A percentile compares a stretch with the other conserved stretches of the same genome.
phyloP scores from a whole-genome alignment of 2,797 vertebrate species.

The Xenopus petersii region DNA sequence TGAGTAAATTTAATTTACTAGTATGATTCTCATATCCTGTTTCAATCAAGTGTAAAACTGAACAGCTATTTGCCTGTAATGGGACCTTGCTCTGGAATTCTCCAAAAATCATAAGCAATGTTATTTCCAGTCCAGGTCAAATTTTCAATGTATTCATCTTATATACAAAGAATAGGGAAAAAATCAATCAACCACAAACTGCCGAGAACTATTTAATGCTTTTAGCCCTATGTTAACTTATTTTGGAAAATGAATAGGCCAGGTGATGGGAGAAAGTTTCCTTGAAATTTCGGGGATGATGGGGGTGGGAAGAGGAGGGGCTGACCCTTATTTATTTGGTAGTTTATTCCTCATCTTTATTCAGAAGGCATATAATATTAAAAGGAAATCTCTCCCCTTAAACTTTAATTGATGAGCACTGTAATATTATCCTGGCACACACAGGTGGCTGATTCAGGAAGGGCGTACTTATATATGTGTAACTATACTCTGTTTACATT shows the following conservation, averaged over 20 bases:
- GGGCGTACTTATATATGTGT: not conserved
- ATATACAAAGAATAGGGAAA: conserved; percentile 28
- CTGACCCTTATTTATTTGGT: conserved; percentile 7
- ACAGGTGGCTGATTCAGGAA: conserved; percentile 24
- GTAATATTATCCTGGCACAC: conserved; percentile 25
- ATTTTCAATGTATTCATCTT: conserved; percentile 44
- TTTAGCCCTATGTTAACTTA: conserved; percentile 30
- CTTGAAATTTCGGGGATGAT: conserved; percentile 23
- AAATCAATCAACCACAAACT: conserved; percentile 32
- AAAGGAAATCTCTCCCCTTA: conserved; percentile 23
- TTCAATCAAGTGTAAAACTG: conserved; percentile 42
- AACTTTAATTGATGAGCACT: conserved; percentile 31
- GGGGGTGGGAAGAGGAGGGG: not conserved
- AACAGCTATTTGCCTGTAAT: conserved; percentile 40
- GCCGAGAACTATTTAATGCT: conserved; percentile 32
- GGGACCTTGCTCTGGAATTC: conserved; percentile 35
- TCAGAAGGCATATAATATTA: conserved; percentile 28
- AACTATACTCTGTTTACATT: conserved; percentile 7
- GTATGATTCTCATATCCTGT: conserved; percentile 38
- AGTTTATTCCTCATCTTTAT: conserved; percentile 32
- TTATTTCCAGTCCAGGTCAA: conserved; percentile 45
- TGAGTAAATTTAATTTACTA: conserved; percentile 47
- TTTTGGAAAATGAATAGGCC: conserved; percentile 23
- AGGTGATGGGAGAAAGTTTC: conserved; percentile 17
- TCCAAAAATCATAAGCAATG: conserved; percentile 41